phyloP scores from a whole-genome alignment of 2,888 invertebrate genomes.

The Amblyteles armatorius region DNA sequence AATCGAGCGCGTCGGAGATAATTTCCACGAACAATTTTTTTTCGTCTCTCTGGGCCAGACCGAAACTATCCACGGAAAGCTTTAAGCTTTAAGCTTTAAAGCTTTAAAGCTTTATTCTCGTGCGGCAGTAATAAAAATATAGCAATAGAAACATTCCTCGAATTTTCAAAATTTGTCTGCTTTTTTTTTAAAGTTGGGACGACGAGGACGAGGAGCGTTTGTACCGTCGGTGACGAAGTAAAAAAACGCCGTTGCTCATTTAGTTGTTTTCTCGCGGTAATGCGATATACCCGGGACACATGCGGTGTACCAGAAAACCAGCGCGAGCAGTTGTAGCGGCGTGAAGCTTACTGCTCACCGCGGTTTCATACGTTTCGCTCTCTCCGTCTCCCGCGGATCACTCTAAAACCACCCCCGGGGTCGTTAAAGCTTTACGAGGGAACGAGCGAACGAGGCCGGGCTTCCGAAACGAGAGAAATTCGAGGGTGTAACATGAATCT shows the following conservation, averaged over 20 bases:
- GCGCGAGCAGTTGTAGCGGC: not conserved
- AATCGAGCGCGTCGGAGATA: not conserved
- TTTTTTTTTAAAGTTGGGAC: not conserved
- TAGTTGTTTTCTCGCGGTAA: slow-evolving; percentile 5
- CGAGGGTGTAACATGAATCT: slow-evolving; percentile 43
- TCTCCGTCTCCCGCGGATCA: slow-evolving; percentile 41
- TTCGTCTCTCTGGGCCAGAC: too few relatives aligned
- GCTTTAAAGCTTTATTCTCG: not conserved
- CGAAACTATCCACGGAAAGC: too few relatives aligned
- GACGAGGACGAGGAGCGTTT: not conserved
- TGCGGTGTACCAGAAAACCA: slow-evolving; percentile 36
- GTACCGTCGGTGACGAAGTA: not conserved
- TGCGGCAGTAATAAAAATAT: not conserved
- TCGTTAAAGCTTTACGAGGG: slow-evolving; percentile 62
- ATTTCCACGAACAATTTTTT: not conserved
- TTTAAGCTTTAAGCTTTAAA: too few relatives aligned
- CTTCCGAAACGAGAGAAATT: slow-evolving; percentile 50
- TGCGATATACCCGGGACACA: not conserved
- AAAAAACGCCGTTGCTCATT: not conserved
- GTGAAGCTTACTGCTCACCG: not conserved
- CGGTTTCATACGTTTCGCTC: slow-evolving; percentile 19
- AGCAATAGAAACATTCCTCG: not conserved
- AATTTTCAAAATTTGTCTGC: not conserved
- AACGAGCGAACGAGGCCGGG: slow-evolving; percentile 33
- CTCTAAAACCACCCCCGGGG: slow-evolving; percentile 45